phyloP scores from a whole-genome alignment of 1,140 invertebrate genomes.

The Hyles vespertilio region DNA sequence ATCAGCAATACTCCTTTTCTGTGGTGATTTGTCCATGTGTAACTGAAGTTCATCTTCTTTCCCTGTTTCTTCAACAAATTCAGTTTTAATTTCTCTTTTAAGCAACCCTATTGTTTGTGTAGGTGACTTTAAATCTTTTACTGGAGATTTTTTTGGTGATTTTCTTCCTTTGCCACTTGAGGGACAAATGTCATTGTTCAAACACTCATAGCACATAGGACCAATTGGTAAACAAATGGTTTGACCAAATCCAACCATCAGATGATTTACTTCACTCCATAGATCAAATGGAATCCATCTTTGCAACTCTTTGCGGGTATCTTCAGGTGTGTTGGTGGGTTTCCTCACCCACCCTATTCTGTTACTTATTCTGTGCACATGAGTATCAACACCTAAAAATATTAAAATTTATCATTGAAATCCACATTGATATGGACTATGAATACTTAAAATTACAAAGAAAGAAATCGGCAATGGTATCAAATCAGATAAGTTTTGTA shows the following conservation, averaged over 20 bases:
- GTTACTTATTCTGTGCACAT: slow-evolving; percentile 96
- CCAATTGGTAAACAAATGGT: slow-evolving; percentile 88
- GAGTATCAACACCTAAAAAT: slow-evolving; percentile 91
- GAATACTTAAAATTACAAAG: no score
- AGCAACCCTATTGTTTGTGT: slow-evolving; percentile 7
- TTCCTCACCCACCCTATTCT: slow-evolving; percentile 89
- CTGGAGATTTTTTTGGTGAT: slow-evolving; percentile 36
- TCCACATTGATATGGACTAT: no score
- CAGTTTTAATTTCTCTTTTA: slow-evolving; percentile 4
- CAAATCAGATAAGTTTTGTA: no score
- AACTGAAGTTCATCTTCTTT: background rate
- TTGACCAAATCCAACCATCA: slow-evolving; percentile 98
- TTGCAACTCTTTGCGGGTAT: slow-evolving; percentile 90
- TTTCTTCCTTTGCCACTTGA: slow-evolving; percentile 67
- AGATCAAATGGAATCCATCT: slow-evolving; percentile 90
- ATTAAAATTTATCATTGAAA: background rate
- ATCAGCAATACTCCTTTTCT: background rate
- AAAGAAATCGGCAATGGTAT: no score
- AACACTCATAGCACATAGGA: slow-evolving; percentile 89
- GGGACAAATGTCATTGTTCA: slow-evolving; percentile 92
- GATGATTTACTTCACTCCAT: slow-evolving; percentile 94
- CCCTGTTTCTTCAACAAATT: background rate
- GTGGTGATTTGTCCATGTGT: no score
- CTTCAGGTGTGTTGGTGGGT: slow-evolving; percentile 89
- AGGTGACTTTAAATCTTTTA: slow-evolving; percentile 16